Conservation (phyloP, 2,113 vertebrate species). For the Hypanus sabinus region DNA sequence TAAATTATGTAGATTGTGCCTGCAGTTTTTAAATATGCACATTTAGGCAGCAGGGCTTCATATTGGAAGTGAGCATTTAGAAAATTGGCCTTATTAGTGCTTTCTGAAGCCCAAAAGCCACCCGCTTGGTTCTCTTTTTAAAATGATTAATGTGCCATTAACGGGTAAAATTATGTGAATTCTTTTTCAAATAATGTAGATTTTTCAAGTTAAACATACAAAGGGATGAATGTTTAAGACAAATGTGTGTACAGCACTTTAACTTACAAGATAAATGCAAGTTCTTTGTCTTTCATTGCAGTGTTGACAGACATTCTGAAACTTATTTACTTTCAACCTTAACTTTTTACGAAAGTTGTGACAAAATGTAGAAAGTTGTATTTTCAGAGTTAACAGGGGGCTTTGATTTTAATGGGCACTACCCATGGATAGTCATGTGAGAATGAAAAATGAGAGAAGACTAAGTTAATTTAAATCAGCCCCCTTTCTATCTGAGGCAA, state of each 20-base stretch:
- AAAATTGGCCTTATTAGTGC: background rate
- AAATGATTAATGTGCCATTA: background rate
- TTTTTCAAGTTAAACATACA: background rate
- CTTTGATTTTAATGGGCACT: background rate
- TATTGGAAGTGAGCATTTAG: slow-evolving; percentile 3
- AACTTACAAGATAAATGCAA: background rate
- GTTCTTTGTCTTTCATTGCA: background rate
- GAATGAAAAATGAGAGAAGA: background rate
- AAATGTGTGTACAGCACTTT: background rate
- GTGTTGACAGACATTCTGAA: background rate
- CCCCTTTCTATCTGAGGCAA: background rate
- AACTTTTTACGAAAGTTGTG: background rate
- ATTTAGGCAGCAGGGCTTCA: background rate
- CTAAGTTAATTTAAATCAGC: background rate
- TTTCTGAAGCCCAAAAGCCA: background rate
- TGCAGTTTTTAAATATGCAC: background rate
- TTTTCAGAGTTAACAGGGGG: background rate
- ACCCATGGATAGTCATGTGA: background rate
- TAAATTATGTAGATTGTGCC: background rate
- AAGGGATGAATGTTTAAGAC: background rate
- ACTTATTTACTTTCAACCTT: background rate
- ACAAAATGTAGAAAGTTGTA: background rate
- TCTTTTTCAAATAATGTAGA: background rate
- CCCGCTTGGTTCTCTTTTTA: background rate
- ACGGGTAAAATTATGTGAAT: background rate